phyloP scores from a whole-genome alignment of 2,113 vertebrate genomes.

The Rhynchopsitta pachyrhyncha region DNA sequence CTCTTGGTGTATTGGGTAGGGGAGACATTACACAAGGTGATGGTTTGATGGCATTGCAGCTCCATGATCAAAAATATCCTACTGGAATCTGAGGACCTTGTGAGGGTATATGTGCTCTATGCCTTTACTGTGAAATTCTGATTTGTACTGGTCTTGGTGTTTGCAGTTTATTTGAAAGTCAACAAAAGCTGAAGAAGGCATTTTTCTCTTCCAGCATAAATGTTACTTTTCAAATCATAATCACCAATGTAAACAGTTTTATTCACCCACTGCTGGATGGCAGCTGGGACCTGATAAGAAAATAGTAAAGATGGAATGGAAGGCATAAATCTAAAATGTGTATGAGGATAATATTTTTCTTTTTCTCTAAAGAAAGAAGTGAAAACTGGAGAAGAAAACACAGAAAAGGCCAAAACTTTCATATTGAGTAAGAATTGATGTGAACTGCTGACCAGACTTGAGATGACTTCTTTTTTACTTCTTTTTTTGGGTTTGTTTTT shows the following conservation, averaged over 20 bases:
- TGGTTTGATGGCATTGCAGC: neutral
- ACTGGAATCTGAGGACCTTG: neutral
- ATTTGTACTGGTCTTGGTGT: neutral
- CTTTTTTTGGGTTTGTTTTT: too few relatives aligned
- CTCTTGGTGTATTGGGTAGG: neutral
- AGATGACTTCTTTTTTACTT: too few relatives aligned
- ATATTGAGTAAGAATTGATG: neutral
- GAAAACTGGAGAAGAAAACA: neutral
- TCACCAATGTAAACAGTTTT: neutral
- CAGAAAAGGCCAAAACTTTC: neutral
- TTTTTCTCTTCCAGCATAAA: neutral
- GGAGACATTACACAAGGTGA: neutral
- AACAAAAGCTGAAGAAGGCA: neutral
- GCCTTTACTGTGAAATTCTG: neutral
- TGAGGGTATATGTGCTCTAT: neutral
- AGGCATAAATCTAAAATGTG: neutral
- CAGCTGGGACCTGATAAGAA: neutral
- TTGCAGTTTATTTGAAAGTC: neutral
- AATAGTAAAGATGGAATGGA: neutral
- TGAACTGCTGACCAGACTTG: neutral
- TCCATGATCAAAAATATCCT: neutral
- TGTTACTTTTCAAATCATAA: neutral
- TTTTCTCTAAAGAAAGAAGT: neutral
- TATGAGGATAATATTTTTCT: neutral
- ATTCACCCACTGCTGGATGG: neutral